These are phyloP conservation scores for Epistrophe grossulariae DNA, from an alignment of 2,888 invertebrate species.

Conservation along the genomic window DNA sequence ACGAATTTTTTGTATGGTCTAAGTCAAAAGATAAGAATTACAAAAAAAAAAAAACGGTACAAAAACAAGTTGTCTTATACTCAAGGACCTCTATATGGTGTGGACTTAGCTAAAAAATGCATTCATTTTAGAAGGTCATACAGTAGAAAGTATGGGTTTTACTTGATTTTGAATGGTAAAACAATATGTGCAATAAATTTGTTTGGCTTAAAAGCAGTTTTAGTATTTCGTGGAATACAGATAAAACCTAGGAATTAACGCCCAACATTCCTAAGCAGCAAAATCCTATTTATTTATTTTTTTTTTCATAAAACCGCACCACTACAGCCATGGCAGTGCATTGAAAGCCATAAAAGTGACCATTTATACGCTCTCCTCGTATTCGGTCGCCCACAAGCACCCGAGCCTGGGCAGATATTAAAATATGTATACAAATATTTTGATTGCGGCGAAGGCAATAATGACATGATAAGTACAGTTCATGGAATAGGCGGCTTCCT, in stretches of 20 bases:
- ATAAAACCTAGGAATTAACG: constrained; percentile 46
- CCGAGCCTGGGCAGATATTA: not conserved
- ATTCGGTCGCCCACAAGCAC: constrained; percentile 57
- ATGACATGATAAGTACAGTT: constrained; percentile 61
- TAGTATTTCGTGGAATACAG: not conserved
- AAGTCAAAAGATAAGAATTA: constrained; percentile 34
- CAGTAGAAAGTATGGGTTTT: constrained; percentile 6
- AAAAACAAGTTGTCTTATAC: constrained; percentile 51
- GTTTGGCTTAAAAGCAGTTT: not conserved
- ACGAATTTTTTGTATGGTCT: constrained; percentile 47
- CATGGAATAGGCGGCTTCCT: constrained; percentile 49
- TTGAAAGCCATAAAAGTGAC: constrained; percentile 31
- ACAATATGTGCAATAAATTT: not conserved
- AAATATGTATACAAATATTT: constrained; percentile 48
- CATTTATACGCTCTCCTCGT: constrained; percentile 48
- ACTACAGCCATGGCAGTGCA: constrained; percentile 9
- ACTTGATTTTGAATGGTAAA: not conserved
- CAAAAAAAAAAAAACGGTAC: not conserved
- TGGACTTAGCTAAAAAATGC: constrained; percentile 3
- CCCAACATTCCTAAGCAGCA: constrained; percentile 35
- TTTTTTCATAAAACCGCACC: constrained; percentile 18
- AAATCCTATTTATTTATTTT: constrained; percentile 15
- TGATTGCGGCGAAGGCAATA: constrained; percentile 58
- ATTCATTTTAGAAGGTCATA: constrained; percentile 29
- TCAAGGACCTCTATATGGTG: constrained; percentile 56